Percentiles rank a stretch among this genome's conserved stretches.
These are phyloP conservation scores for Nomada fucata DNA, from an alignment of 2,888 invertebrate species.

Conservation along the genomic window DNA sequence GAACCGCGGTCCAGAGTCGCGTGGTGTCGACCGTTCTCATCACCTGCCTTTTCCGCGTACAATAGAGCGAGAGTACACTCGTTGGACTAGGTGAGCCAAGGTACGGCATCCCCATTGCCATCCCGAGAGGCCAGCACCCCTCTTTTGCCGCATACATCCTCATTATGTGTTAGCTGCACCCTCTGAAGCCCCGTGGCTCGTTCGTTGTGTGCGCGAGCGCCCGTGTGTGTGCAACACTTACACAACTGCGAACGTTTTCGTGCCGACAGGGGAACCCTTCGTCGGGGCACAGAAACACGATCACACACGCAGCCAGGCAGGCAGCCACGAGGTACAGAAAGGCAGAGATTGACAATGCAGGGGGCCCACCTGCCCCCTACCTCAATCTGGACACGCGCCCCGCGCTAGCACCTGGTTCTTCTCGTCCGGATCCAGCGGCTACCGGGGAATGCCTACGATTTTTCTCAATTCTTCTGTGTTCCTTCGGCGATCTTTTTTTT, in stretches of 20 bases:
- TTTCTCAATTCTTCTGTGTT: slow-evolving; percentile 25
- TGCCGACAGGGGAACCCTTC: slow-evolving; percentile 65
- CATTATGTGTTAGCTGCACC: slow-evolving; percentile 79
- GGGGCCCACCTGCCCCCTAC: slow-evolving; percentile 84
- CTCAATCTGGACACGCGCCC: slow-evolving; percentile 83
- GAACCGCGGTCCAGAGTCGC: slow-evolving; percentile 80
- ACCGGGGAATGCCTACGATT: slow-evolving; percentile 46
- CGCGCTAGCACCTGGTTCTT: slow-evolving; percentile 79
- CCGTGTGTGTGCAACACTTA: slow-evolving; percentile 49
- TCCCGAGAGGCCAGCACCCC: slow-evolving; percentile 72
- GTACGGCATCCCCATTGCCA: slow-evolving; percentile 71
- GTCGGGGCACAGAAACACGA: slow-evolving; percentile 53
- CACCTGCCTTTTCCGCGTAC: slow-evolving; percentile 82
- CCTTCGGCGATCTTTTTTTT: slow-evolving; percentile 2
- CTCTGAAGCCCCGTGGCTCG: slow-evolving; percentile 62
- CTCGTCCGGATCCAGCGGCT: slow-evolving; percentile 62
- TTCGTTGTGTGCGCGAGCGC: slow-evolving; percentile 23
- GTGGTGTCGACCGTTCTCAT: slow-evolving; percentile 83
- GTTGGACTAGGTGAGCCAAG: slow-evolving; percentile 80
- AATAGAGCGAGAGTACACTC: slow-evolving; percentile 76
- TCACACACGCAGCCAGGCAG: slow-evolving; percentile 60
- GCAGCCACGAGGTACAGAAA: slow-evolving; percentile 75
- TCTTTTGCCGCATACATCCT: slow-evolving; percentile 79
- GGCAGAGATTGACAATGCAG: slow-evolving; percentile 84
- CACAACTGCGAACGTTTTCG: slow-evolving; percentile 46